phyloP scores from a whole-genome alignment of 2,888 invertebrate species.

The Chironomus tentans region DNA sequence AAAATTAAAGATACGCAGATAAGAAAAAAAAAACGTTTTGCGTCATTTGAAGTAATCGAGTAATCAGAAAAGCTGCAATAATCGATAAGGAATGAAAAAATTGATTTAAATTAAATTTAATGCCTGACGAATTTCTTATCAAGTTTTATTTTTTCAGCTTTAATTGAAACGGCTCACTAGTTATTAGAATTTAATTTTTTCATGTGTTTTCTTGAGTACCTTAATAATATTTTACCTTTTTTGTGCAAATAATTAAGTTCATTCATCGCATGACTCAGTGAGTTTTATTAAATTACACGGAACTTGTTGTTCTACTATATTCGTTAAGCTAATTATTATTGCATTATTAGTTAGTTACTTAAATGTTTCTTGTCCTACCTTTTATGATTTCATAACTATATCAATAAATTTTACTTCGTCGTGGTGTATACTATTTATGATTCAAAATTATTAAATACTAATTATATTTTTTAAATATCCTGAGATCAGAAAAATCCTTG shows the following conservation, averaged over 20 bases:
- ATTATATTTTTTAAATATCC: too few relatives aligned
- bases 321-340: not conserved
- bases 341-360: not conserved
- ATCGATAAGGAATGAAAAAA: not conserved
- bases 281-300: conserved; percentile 4
- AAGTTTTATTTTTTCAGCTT: not conserved
- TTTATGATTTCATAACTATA: too few relatives aligned
- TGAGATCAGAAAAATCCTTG: too few relatives aligned
- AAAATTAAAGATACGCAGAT: too few relatives aligned
- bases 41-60: not conserved
- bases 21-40: not conserved
- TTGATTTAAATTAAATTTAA: conserved; percentile 4
- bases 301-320: not conserved
- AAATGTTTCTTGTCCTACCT: too few relatives aligned
- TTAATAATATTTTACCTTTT: not conserved
- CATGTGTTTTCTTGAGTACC: not conserved
- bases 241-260: not conserved
- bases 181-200: not conserved
- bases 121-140: conserved; percentile 21
- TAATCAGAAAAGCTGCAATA: not conserved
- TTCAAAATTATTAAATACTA: too few relatives aligned
- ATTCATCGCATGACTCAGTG: conserved; percentile 21
- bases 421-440: too few relatives aligned
- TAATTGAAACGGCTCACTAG: not conserved
- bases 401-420: too few relatives aligned